Base-by-base conservation (phyloP, 2,113 vertebrate species). In the Parus major region DNA sequence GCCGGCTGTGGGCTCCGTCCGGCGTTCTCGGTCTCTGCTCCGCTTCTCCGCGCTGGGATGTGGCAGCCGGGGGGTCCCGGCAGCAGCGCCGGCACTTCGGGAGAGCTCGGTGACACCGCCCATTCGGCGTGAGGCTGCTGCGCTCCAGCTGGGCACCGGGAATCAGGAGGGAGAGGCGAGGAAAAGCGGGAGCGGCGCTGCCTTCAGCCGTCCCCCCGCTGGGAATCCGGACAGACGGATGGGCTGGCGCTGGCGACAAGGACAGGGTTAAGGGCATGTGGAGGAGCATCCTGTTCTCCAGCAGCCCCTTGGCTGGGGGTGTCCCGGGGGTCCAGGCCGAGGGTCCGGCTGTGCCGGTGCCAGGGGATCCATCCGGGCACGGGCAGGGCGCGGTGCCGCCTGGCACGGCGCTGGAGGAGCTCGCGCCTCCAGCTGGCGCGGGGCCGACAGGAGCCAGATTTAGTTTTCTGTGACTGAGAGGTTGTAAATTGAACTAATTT, bases 401-500 rank as follows among this genome's bases (percentile, higher is more conserved):
- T 90, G 46, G 84, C 84, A 77, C 42, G 66, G 88, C 12, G 52
- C 94, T 79, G 94, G 81, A 92, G 95, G 88, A 95, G 85, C 96
- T 35, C 11, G 12, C 35, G 75, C 80, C 91, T 85, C 94, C 90
- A 28, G 18, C 97, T 97, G 97, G 97, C 96, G 88, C 76, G 5
- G 63, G 94, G 97, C 97, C 97, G 87, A 61, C 85, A 91, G 71
- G 91, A 97, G 96, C 96, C 96, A 85, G 95, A 97, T 98, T 98
- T 98, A 97, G 97, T 97, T 97, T 94, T 96, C 97, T 96, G 83
- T 89, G 97, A 97, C 96, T 92, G 97, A 95, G 97, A 97, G 96
- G 93, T 97, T 97, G 97, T 97, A 98, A 97, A 98, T 93, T 91
- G 96, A 95, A 97, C 98, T 98, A 97, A 98, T 97, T 98, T 98